phyloP scores from a whole-genome alignment of 2,113 vertebrate genomes.

The Callaeas wilsoni region DNA sequence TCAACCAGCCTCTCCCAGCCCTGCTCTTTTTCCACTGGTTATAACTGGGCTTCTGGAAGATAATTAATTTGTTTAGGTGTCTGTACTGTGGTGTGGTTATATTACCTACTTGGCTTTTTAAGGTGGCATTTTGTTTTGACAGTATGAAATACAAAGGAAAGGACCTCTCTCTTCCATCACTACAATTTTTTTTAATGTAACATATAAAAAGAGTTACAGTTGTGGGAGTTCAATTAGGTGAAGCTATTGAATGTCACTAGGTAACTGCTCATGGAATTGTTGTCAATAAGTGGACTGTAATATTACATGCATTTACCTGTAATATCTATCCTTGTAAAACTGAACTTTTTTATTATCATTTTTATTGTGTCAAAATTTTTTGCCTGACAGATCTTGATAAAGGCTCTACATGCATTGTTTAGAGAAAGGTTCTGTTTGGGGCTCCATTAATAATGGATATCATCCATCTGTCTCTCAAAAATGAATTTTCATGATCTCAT shows the following conservation, averaged over 20 bases:
- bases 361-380: slow-evolving; percentile 1
- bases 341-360: not conserved
- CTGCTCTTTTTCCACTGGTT: not conserved
- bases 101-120: not conserved
- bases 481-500: slow-evolving; percentile 69
- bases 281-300: not conserved
- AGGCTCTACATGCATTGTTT: slow-evolving; percentile 33
- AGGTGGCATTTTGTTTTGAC: not conserved
- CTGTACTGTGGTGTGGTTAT: not conserved
- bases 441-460: slow-evolving; percentile 69
- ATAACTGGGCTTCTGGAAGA: not conserved
- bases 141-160: not conserved
- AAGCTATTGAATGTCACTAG: not conserved
- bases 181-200: not conserved
- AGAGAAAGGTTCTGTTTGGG: slow-evolving; percentile 17
- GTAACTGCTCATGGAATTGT: not conserved
- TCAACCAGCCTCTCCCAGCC: not conserved
- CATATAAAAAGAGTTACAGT: not conserved
- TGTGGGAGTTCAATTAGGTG: not conserved
- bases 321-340: not conserved
- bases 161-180: not conserved
- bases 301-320: slow-evolving; percentile 21
- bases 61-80: not conserved
- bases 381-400: slow-evolving; percentile 52
- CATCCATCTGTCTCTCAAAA: slow-evolving; percentile 66